Conservation (phyloP, 1,140 invertebrate genomes). For the Oedothorax gibbosus region DNA sequence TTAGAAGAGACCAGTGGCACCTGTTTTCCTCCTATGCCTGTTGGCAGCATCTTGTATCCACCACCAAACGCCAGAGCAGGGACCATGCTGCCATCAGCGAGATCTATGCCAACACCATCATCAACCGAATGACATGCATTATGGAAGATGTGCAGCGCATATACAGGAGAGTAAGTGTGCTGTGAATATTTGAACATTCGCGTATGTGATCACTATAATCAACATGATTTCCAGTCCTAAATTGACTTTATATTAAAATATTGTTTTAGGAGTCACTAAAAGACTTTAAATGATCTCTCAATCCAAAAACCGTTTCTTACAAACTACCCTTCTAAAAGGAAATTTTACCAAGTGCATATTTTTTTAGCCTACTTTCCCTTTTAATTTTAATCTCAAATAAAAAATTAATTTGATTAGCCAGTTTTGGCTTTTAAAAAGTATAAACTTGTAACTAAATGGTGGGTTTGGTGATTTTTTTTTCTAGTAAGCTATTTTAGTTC, state of each 20-base stretch:
- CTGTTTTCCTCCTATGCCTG: conserved; percentile 90
- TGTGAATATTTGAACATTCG: conserved; percentile 6
- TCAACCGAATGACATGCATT: conserved; percentile 83
- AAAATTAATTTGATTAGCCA: no score
- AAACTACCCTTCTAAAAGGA: no score
- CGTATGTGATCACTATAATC: background rate
- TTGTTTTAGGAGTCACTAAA: no score
- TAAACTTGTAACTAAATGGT: no score
- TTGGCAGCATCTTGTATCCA: conserved; percentile 90
- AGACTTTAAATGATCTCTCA: no score
- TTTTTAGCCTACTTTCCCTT: background rate
- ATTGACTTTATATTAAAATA: no score
- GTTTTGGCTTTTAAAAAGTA: no score
- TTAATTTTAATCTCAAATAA: background rate
- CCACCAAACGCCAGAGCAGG: conserved; percentile 86
- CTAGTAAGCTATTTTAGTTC: no score
- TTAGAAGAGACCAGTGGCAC: conserved; percentile 91
- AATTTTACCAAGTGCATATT: no score
- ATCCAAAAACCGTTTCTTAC: no score
- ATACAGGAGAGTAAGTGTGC: conserved; percentile 79
- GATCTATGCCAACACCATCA: conserved; percentile 87
- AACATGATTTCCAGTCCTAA: background rate
- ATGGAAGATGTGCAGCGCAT: conserved; percentile 91
- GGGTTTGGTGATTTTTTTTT: no score
- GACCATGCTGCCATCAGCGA: conserved; percentile 87